Percentiles rank a stretch among this genome's conserved stretches.
Evolutionary conservation across 1,140 invertebrate species (phyloP).

Genomic region (Mylabris phalerata): DNA sequence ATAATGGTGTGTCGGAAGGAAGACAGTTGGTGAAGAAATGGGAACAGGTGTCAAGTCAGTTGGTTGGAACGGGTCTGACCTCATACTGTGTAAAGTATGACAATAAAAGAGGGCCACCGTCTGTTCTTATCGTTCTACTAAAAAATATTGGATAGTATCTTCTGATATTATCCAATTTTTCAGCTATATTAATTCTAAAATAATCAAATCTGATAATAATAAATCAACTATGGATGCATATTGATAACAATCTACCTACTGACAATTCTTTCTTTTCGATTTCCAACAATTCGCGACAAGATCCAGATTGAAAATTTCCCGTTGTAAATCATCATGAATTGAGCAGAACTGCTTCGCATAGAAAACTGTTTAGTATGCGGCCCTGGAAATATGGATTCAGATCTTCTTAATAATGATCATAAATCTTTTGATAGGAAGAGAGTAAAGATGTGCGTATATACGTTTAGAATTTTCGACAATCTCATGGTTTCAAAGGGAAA

Average conservation of each 20-base stretch:
- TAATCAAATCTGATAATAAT: no score
- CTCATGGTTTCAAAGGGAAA: constrained; percentile 1
- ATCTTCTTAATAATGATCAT: constrained; percentile 16
- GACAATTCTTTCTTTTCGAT: no score
- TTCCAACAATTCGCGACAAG: neutral
- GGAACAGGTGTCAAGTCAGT: constrained; percentile 14
- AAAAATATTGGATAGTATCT: no score
- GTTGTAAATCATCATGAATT: constrained; percentile 3
- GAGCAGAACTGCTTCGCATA: neutral
- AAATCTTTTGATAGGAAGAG: constrained; percentile 6
- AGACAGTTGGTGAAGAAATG: constrained; percentile 10
- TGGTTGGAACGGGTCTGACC: constrained; percentile 7
- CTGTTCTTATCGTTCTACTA: neutral
- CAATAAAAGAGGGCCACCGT: neutral
- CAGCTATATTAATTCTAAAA: no score
- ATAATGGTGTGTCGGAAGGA: neutral
- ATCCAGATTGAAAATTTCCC: constrained; percentile 8
- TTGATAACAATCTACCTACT: no score
- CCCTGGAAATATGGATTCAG: constrained; percentile 11
- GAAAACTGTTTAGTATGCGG: constrained; percentile 16
- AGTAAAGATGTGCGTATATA: no score
- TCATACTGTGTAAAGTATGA: constrained; percentile 5
- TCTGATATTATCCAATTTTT: no score
- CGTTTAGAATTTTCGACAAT: no score
- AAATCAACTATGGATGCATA: no score